A percentile compares a stretch with the other conserved stretches of the same genome.
These are phyloP conservation scores for Beris chalybata DNA, from an alignment of 2,888 invertebrate species.

Conservation along the genomic window DNA sequence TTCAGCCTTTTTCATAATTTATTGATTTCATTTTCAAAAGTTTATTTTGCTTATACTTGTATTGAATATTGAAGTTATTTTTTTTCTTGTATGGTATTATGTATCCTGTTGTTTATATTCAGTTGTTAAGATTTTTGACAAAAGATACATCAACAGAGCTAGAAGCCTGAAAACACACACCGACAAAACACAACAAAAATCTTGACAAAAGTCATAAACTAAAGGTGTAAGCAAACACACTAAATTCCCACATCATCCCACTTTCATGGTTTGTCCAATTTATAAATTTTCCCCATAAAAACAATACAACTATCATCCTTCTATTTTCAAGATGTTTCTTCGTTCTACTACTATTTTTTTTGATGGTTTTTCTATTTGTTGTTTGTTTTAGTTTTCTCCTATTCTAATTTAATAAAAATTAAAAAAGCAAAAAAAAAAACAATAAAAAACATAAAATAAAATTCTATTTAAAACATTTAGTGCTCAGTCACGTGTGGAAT, in stretches of 20 bases:
- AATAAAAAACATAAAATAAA: not conserved
- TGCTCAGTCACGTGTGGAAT: constrained; percentile 69
- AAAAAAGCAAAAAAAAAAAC: constrained; percentile 3
- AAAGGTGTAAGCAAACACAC: no score
- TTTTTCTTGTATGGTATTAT: no score
- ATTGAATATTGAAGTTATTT: no score
- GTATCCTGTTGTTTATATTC: no score
- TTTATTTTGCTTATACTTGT: constrained; percentile 4
- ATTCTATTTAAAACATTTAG: constrained; percentile 50
- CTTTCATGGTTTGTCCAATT: no score
- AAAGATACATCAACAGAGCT: no score
- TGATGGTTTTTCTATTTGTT: not conserved
- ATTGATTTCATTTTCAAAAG: constrained; percentile 26
- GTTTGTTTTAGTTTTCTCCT: not conserved
- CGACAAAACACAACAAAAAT: no score
- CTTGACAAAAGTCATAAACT: no score
- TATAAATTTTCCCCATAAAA: not conserved
- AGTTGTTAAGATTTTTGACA: no score
- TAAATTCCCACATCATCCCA: no score
- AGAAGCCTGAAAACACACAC: no score
- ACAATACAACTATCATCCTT: not conserved
- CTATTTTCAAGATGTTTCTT: not conserved
- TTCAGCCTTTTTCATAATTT: no score
- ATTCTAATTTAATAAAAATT: not conserved
- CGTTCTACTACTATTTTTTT: not conserved